A percentile compares a stretch with the other conserved stretches of the same genome.
Conservation (phyloP, 2,797 vertebrate genomes). For the Harpagifer antarcticus region DNA sequence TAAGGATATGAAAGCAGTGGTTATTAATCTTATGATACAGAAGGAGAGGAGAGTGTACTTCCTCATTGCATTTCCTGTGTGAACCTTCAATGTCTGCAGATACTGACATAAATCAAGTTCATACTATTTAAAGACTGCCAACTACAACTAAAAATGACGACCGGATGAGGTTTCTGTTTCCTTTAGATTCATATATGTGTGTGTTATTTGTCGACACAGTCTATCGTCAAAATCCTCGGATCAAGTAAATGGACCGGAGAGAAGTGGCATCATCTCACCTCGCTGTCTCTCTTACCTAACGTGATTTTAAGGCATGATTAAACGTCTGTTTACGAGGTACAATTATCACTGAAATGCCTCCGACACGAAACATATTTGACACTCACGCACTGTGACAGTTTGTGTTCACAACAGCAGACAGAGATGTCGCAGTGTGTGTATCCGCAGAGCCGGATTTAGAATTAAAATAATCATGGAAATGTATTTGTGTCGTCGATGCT, state of each 20-base stretch:
- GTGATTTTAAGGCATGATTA: conserved; percentile 19
- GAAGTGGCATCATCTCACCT: conserved; percentile 30
- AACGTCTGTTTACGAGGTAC: conserved; percentile 10
- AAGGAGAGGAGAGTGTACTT: background rate
- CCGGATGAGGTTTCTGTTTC: background rate
- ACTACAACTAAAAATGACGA: background rate
- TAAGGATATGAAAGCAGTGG: no score
- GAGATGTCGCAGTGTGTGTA: conserved; percentile 2
- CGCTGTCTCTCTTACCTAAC: conserved; percentile 19
- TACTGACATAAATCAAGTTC: background rate
- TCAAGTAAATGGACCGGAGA: conserved; percentile 43
- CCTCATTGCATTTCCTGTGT: background rate
- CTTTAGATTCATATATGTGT: background rate
- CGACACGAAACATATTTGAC: background rate
- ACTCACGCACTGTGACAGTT: conserved; percentile 20
- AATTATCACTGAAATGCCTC: background rate
- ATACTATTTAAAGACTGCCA: no score
- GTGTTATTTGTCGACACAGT: conserved; percentile 16
- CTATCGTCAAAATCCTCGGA: conserved; percentile 26
- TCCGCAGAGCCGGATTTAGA: conserved; percentile 20
- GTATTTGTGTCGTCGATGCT: conserved; percentile 69
- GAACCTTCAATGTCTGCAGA: background rate
- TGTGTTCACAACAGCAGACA: conserved; percentile 21
- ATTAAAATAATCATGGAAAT: conserved; percentile 48
- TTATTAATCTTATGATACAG: background rate